A percentile compares a stretch with the other conserved stretches of the same genome.
Conservation (phyloP, 2,888 invertebrate species). For the Sarcophaga carnaria region DNA sequence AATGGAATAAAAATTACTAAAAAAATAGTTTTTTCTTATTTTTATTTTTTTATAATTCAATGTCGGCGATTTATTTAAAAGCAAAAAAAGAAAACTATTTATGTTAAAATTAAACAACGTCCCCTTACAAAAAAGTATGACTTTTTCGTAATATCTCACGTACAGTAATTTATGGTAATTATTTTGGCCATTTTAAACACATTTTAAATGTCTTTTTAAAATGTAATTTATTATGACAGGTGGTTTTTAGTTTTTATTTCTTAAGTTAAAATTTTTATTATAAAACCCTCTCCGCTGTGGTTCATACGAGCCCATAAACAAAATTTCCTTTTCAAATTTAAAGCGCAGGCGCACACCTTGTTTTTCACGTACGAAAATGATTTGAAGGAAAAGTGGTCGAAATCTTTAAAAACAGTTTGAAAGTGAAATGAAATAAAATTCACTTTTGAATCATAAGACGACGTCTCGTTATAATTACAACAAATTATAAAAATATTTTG, state of each 20-base stretch:
- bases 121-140: too few relatives aligned
- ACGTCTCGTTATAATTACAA: constrained; percentile 7
- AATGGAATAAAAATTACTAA: too few relatives aligned
- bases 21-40: too few relatives aligned
- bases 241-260: background rate
- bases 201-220: constrained; percentile 45
- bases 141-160: constrained; percentile 19
- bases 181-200: constrained; percentile 46
- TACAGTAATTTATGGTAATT: constrained; percentile 56
- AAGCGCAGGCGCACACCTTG: constrained; percentile 34
- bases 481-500: too few relatives aligned
- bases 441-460: constrained; percentile 48
- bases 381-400: background rate
- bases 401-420: background rate
- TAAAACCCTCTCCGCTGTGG: constrained; percentile 7
- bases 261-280: background rate
- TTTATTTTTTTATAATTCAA: too few relatives aligned
- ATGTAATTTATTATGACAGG: constrained; percentile 42
- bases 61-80: too few relatives aligned
- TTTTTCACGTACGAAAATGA: background rate
- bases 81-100: too few relatives aligned
- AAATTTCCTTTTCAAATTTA: constrained; percentile 3
- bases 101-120: too few relatives aligned
- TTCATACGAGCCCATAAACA: constrained; percentile 7
- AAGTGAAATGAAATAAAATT: constrained; percentile 27